Evolutionary conservation across 2,113 vertebrate species (phyloP), one percentile per base, ranked within the genome.

Genomic region (Emydura subglobosa): DNA sequence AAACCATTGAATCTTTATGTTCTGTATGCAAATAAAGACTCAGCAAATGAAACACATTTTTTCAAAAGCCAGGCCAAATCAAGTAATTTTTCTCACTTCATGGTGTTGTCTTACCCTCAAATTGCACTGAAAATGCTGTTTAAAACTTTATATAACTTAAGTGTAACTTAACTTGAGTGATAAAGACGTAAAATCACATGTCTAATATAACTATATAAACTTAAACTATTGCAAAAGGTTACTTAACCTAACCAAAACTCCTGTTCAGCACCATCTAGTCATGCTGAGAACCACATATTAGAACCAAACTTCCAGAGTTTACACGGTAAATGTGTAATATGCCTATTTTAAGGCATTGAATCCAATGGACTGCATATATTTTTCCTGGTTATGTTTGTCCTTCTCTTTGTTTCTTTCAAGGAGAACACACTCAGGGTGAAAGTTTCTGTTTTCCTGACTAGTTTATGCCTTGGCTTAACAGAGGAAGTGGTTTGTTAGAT

Each of bases 271-370:
- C 25, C 7, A 3, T 74, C 49, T 85, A 59, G 72, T 91, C 47
- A 13, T 85, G 22, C 57, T 31, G 14, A 61, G 72, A 86, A 24
- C 16, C n/a, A 19, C 0, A 0, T 0, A 4, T 24, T n/a, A 65
- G 24, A 92, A 9, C 72, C 68, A 59, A 11, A 61, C 74, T 80
- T 55, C 17, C 55, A 78, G 88, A 78, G 14, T 3, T 61, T 87
- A 22, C 50, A 1, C 50, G 82, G 29, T 24, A 6, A 76, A 76
- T 25, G n/a, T 34, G 10, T 21, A 53, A 59, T 22, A 82, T 42
- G 31, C 74, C 54, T 5, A 6, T 57, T 92, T 86, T 80, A 39
- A 79, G 14, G 84, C 53, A 88, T 57, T 54, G 24, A 90, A 79
- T 81, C 7, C 13, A 85, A 49, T 1, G 51, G 61, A 57, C 13